Conservation (phyloP, 2,113 vertebrate species). For the Corynorhinus townsendii region DNA sequence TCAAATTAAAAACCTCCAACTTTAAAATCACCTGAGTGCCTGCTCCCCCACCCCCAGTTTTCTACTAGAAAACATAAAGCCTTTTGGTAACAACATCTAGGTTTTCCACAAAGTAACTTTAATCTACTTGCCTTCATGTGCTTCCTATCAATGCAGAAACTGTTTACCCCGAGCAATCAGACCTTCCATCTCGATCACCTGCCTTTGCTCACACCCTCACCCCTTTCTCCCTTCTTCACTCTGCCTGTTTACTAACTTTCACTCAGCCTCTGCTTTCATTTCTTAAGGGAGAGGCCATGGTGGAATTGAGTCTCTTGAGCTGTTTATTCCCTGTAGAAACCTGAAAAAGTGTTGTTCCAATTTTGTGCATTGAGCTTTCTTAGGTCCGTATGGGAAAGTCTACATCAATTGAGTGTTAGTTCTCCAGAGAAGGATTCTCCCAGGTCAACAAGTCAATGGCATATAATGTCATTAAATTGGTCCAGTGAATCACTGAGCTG, state of each 20-base stretch:
- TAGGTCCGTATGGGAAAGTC: not conserved
- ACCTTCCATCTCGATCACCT: not conserved
- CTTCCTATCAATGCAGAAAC: not conserved
- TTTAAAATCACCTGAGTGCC: not conserved
- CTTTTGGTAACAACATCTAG: not conserved
- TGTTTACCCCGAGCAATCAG: not conserved
- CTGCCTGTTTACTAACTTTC: not conserved
- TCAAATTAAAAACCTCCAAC: not conserved
- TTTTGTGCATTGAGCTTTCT: not conserved
- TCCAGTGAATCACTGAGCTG: not conserved
- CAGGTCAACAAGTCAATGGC: not conserved
- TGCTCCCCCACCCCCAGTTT: fast-evolving
- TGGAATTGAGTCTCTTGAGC: conserved; percentile 31
- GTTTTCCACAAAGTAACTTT: not conserved
- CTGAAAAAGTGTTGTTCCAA: not conserved
- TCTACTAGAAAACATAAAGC: not conserved
- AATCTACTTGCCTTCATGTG: not conserved
- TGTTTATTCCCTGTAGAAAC: conserved; percentile 9
- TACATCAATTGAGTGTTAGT: not conserved
- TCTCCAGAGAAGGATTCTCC: conserved; percentile 17
- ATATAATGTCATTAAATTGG: not conserved
- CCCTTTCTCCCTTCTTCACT: not conserved
- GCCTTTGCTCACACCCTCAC: not conserved
- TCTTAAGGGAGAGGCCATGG: not conserved
- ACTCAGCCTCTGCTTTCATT: not conserved